A percentile compares a stretch with the other conserved stretches of the same genome.
Evolutionary conservation across 2,888 invertebrate genomes (phyloP).

Genomic region (Leptopilina myrica): DNA sequence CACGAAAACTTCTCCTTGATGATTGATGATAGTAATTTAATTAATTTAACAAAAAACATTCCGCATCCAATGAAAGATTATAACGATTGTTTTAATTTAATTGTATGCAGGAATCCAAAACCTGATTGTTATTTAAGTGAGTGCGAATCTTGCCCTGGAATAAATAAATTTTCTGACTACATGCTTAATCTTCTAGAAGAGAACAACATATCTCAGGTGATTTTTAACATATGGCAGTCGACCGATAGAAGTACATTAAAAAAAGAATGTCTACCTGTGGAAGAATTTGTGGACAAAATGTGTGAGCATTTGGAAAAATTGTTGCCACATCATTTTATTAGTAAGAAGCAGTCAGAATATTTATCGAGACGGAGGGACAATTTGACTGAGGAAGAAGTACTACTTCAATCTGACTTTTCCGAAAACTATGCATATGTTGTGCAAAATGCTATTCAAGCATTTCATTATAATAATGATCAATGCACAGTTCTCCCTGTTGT

Average conservation of each 20-base stretch:
- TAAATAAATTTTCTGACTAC: conserved; percentile 40
- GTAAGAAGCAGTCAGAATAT: conserved; percentile 39
- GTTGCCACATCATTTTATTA: conserved; percentile 41
- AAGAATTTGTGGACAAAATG: conserved; percentile 32
- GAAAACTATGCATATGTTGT: conserved; percentile 42
- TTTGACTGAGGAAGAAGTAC: conserved; percentile 39
- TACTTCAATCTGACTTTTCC: conserved; percentile 41
- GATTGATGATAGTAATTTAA: conserved; percentile 23
- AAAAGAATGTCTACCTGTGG: conserved; percentile 34
- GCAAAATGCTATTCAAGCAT: conserved; percentile 50
- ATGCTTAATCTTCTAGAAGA: conserved; percentile 37
- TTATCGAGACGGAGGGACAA: conserved; percentile 30
- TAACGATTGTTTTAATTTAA: conserved; percentile 37
- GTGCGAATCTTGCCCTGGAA: conserved; percentile 36
- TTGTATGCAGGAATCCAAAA: conserved; percentile 27
- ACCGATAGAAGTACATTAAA: conserved; percentile 40
- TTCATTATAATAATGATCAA: conserved; percentile 54
- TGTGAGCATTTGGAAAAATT: conserved; percentile 34
- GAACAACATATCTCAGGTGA: conserved; percentile 31
- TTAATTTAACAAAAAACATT: conserved; percentile 25
- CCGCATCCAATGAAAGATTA: not conserved
- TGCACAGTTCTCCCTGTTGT: conserved; percentile 51
- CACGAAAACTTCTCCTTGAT: conserved; percentile 44
- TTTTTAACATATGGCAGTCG: conserved; percentile 43
- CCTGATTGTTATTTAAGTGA: conserved; percentile 38